Percentiles rank a stretch among this genome's conserved stretches.
phyloP scores from a whole-genome alignment of 2,797 vertebrate species.

The Malurus splendens region DNA sequence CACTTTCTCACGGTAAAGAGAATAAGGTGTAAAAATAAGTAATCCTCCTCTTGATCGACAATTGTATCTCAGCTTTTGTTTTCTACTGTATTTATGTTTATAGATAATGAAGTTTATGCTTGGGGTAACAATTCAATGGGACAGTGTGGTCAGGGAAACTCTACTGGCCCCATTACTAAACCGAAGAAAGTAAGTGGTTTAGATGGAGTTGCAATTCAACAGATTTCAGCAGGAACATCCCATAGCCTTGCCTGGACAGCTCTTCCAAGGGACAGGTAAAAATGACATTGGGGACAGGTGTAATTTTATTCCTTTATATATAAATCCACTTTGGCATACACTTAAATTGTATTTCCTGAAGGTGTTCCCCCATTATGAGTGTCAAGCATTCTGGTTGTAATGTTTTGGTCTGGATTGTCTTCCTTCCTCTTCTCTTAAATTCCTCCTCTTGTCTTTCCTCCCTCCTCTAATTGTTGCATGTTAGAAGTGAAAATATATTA shows the following conservation, averaged over 20 bases:
- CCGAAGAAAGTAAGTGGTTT: constrained; percentile 84
- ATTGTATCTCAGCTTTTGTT: background rate
- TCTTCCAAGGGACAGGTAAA: constrained; percentile 80
- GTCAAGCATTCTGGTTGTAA: background rate
- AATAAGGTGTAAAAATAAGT: background rate
- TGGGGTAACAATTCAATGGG: constrained; percentile 88
- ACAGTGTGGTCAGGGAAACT: constrained; percentile 83
- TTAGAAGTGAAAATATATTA: background rate
- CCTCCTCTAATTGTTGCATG: background rate
- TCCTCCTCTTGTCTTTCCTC: background rate
- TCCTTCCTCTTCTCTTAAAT: background rate
- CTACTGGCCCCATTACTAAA: constrained; percentile 83
- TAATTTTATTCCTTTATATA: no score
- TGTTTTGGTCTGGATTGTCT: background rate
- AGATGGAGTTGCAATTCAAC: constrained; percentile 82
- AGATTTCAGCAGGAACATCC: constrained; percentile 81
- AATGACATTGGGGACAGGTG: background rate
- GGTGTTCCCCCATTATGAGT: background rate
- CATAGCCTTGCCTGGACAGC: constrained; percentile 84
- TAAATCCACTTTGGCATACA: background rate
- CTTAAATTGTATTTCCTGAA: background rate
- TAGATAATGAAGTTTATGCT: constrained; percentile 85
- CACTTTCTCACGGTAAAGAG: constrained; percentile 79
- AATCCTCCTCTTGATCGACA: background rate
- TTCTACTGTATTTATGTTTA: constrained; percentile 12